Evolutionary conservation across 53 echinoderm and acorn worm genomes (phyloP).

Genomic region (Paelopatides confundens): DNA sequence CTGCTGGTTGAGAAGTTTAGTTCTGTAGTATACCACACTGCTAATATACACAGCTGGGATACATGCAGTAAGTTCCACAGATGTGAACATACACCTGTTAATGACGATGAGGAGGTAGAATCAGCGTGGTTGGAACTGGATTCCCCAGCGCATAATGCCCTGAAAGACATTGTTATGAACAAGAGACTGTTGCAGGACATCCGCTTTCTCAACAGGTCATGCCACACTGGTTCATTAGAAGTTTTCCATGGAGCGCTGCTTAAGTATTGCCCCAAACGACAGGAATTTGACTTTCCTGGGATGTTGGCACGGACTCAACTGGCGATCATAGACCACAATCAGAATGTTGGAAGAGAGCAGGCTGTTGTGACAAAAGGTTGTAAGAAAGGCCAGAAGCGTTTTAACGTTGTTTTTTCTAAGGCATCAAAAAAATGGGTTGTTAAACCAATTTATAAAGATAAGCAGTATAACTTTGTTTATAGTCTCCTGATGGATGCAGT

Average conservation of each 20-base stretch:
- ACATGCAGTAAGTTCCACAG: background rate
- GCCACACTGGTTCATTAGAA: conserved; percentile 44
- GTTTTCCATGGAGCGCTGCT: conserved; percentile 30
- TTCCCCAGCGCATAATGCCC: conserved; percentile 39
- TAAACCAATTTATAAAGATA: background rate
- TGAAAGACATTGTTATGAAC: conserved; percentile 49
- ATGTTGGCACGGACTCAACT: background rate
- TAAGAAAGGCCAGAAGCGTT: background rate
- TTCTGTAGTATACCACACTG: background rate
- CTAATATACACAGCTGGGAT: background rate
- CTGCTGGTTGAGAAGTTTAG: conserved; percentile 49
- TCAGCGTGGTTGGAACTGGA: conserved; percentile 28
- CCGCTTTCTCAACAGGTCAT: background rate
- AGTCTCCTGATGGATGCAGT: background rate
- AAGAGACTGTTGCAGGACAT: conserved; percentile 39
- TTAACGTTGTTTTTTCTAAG: background rate
- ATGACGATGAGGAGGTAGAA: background rate
- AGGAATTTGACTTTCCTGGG: background rate
- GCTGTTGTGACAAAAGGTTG: background rate
- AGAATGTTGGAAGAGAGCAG: background rate
- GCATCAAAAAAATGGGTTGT: background rate
- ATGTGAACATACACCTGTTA: background rate
- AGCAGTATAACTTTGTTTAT: background rate
- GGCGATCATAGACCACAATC: no score
- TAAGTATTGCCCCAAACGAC: conserved; percentile 30